Conservation (phyloP, 2,113 vertebrate species). For the Protomyctophum bolini region DNA sequence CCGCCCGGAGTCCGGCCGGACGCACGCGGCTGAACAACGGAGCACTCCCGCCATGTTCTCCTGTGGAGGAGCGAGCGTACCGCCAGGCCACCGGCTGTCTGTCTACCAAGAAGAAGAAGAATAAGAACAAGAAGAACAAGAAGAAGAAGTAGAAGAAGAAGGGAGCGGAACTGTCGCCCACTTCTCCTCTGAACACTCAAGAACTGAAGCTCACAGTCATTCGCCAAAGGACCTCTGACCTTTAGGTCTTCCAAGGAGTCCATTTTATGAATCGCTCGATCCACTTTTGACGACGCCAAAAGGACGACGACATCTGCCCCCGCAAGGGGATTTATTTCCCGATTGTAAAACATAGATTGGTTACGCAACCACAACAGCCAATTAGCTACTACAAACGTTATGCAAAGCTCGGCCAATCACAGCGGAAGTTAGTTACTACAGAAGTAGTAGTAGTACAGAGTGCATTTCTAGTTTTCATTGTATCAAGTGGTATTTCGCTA, state of each 20-base stretch:
- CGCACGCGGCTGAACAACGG: slow-evolving; percentile 45
- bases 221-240: neutral
- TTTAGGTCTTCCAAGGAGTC: neutral
- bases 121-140: slow-evolving; percentile 6
- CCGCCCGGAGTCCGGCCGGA: neutral
- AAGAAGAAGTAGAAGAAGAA: slow-evolving; percentile 25
- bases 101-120: slow-evolving; percentile 62
- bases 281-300: slow-evolving; percentile 59
- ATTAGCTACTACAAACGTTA: too few species aligned
- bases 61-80: slow-evolving; percentile 33
- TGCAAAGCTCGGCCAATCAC: too few species aligned
- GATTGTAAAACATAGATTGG: too few species aligned
- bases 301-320: slow-evolving; percentile 69
- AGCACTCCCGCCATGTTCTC: neutral
- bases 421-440: too few species aligned
- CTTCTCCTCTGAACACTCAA: slow-evolving; percentile 6
- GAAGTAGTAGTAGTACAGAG: too few species aligned
- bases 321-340: too few species aligned
- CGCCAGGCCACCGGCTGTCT: slow-evolving; percentile 53
- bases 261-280: neutral
- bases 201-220: neutral
- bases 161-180: neutral
- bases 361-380: too few species aligned
- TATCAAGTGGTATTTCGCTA: too few species aligned
- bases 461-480: too few species aligned